phyloP scores from a whole-genome alignment of 2,888 invertebrate genomes.

The Drosophila limbata region DNA sequence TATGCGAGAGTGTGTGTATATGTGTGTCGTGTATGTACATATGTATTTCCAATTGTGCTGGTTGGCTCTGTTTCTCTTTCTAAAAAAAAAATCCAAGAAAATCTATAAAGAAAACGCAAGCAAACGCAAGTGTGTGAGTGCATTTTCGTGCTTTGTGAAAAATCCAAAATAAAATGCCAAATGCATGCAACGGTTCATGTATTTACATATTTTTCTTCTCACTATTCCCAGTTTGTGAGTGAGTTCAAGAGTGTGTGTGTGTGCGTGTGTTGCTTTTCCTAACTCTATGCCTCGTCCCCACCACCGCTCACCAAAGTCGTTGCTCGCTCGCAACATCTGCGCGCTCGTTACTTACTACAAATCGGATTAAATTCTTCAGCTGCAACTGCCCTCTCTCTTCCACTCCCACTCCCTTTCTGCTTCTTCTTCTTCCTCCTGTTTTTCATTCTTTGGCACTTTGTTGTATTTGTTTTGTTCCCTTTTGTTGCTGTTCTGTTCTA shows the following conservation, averaged over 20 bases:
- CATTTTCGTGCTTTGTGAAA: conserved; percentile 50
- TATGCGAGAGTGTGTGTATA: conserved; percentile 32
- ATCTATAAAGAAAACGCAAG: conserved; percentile 48
- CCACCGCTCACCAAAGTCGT: conserved; percentile 30
- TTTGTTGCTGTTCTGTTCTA: conserved; percentile 13
- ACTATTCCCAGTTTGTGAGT: conserved; percentile 41
- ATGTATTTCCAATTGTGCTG: conserved; percentile 76
- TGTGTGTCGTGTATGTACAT: conserved; percentile 54
- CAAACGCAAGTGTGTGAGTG: conserved; percentile 54
- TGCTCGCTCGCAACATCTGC: conserved; percentile 57
- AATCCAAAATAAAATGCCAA: conserved; percentile 65
- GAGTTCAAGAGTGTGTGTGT: conserved; percentile 18
- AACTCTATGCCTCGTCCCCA: conserved; percentile 38
- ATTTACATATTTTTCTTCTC: conserved; percentile 63
- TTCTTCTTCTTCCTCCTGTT: conserved; percentile 2
- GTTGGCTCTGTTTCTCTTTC: conserved; percentile 66
- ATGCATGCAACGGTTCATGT: conserved; percentile 52
- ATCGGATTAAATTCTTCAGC: conserved; percentile 73
- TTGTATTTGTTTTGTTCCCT: conserved; percentile 33
- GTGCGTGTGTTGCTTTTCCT: conserved; percentile 57
- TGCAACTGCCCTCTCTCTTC: conserved; percentile 51
- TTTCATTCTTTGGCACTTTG: conserved; percentile 32
- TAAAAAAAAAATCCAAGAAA: conserved; percentile 42
- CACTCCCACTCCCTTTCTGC: conserved; percentile 11
- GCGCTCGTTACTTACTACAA: conserved; percentile 67